Percentiles rank a stretch among this genome's conserved stretches.
phyloP scores from a whole-genome alignment of 1,140 invertebrate genomes.

The Hyles euphorbiae region DNA sequence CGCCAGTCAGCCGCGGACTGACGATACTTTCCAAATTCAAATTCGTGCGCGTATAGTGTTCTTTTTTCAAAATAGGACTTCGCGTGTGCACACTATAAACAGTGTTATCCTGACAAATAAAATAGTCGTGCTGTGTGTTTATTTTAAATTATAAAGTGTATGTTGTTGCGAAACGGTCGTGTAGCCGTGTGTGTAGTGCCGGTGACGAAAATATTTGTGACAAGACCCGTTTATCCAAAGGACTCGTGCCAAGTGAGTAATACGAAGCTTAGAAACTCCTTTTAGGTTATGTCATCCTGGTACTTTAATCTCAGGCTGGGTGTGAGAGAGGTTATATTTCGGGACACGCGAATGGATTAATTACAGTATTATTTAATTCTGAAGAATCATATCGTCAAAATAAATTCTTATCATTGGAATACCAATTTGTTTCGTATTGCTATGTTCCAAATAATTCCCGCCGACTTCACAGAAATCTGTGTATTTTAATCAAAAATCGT shows the following conservation, averaged over 20 bases:
- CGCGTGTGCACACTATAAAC: too few species aligned
- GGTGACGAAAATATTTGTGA: slow-evolving; percentile 7
- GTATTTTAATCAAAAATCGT: too few species aligned
- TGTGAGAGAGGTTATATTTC: neutral
- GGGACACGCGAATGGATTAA: too few species aligned
- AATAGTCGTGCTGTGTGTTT: slow-evolving; percentile 4
- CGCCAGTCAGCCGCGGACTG: slow-evolving; percentile 39
- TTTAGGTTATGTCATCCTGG: neutral
- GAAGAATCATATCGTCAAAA: too few species aligned
- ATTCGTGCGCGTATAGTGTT: slow-evolving; percentile 4
- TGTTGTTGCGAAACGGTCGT: slow-evolving; percentile 1
- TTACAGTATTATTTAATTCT: too few species aligned
- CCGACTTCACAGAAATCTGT: too few species aligned
- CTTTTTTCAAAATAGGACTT: neutral
- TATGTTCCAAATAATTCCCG: too few species aligned
- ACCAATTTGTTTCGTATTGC: too few species aligned
- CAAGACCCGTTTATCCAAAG: slow-evolving; percentile 1
- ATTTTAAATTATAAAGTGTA: neutral
- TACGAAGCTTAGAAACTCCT: neutral
- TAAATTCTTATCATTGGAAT: too few species aligned
- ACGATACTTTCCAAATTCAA: slow-evolving; percentile 16
- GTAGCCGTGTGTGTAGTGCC: slow-evolving; percentile 9
- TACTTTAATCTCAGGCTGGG: neutral
- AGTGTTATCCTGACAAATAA: slow-evolving; percentile 6
- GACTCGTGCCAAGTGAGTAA: slow-evolving; percentile 10